Conservation (phyloP, 2,797 vertebrate species). For the Malacoraja senta region DNA sequence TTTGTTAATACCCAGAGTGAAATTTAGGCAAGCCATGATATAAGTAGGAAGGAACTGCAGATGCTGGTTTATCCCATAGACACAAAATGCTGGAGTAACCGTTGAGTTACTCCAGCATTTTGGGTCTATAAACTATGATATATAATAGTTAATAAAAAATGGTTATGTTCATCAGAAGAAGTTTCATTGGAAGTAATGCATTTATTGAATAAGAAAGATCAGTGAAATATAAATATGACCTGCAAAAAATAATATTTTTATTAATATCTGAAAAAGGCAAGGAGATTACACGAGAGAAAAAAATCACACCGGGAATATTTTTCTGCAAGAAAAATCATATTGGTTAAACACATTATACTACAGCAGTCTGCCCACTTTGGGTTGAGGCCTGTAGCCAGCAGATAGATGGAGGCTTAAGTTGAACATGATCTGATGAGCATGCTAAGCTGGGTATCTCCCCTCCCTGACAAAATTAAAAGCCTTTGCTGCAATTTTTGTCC, state of each 20-base stretch:
- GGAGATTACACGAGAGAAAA: not conserved
- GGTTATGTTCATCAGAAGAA: slow-evolving; percentile 6
- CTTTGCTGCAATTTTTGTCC: slow-evolving; percentile 62
- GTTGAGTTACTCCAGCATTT: too few relatives aligned
- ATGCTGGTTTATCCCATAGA: too few relatives aligned
- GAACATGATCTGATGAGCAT: slow-evolving; percentile 63
- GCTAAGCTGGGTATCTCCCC: slow-evolving; percentile 52
- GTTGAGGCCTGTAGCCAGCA: slow-evolving; percentile 48
- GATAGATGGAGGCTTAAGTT: slow-evolving; percentile 52
- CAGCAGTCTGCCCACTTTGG: slow-evolving; percentile 51
- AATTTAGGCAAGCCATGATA: not conserved
- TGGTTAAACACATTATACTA: slow-evolving; percentile 40
- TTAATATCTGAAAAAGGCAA: not conserved
- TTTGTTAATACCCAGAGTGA: not conserved
- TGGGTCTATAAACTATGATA: too few relatives aligned
- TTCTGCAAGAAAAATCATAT: not conserved
- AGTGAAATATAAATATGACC: not conserved
- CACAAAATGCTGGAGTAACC: too few relatives aligned
- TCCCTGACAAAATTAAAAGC: slow-evolving; percentile 64
- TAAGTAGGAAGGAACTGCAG: not conserved
- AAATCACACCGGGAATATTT: not conserved
- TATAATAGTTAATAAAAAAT: not conserved
- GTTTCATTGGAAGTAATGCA: not conserved
- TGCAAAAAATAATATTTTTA: not conserved
- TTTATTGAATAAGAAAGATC: not conserved